Percentiles rank a stretch among this genome's conserved stretches.
Conservation (phyloP, 2,113 vertebrate genomes). For the Micronycteris hirsuta region DNA sequence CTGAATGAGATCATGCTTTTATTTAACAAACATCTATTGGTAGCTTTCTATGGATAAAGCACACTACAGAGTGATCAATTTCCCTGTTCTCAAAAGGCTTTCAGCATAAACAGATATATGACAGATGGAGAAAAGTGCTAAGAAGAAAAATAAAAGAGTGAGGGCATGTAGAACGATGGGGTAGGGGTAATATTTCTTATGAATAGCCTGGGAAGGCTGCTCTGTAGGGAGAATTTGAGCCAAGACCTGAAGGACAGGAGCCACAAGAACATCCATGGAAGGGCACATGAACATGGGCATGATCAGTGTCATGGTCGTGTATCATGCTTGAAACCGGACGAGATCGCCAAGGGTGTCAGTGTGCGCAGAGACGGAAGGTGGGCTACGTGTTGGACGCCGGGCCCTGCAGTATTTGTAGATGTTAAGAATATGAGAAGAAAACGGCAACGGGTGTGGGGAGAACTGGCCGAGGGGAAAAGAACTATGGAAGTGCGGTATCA, state of each 20-base stretch:
- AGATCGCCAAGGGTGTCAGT: neutral
- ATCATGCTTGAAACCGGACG: neutral
- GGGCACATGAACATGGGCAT: neutral
- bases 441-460: neutral
- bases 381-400: neutral
- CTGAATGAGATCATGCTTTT: neutral
- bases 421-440: neutral
- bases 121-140: neutral
- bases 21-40: neutral
- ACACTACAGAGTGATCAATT: neutral
- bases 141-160: neutral
- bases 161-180: neutral
- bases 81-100: neutral
- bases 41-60: neutral
- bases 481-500: neutral
- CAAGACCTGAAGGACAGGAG: neutral
- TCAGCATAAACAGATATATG: neutral
- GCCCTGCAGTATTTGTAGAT: neutral
- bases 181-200: neutral
- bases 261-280: neutral
- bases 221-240: neutral
- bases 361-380: neutral
- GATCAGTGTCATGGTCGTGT: neutral
- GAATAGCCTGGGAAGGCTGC: neutral
- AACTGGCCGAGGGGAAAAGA: neutral